Evolutionary conservation across 2,888 invertebrate genomes (phyloP), one percentile per base, ranked within the genome.

Genomic region (Bimastos eiseni): DNA sequence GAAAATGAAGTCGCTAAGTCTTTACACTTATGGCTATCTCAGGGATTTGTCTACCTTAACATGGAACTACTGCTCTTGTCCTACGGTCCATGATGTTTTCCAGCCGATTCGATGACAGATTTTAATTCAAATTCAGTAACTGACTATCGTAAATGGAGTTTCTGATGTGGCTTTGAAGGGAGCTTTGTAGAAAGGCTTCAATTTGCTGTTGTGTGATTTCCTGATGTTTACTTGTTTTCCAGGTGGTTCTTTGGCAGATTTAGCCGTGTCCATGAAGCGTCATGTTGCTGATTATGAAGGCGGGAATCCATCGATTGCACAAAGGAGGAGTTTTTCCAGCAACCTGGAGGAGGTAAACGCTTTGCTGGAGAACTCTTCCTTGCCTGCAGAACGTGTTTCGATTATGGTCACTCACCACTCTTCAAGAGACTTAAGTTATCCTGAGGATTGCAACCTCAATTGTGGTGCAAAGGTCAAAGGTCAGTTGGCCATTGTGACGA

Each of bases 401-500:
- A n/a, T 70, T n/a, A n/a, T 70, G 70, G 70, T 70, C 70, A 70
- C 70, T 70, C 70, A 70, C n/a, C 70, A 70, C n/a, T 70, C 70
- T 70, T 70, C 70, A 8, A n/a, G 30, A 70, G 70, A 70, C n/a
- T n/a, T n/a, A 8, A 70, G 70, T 70, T 17, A 6, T 70, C n/a
- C 70, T 70, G 70, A 70, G n/a, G 70, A 70, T 2, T 70, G 70
- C n/a, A n/a, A 70, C 30, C 70, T 70, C 70, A 11, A n/a, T 8
- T n/a, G 70, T 30, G n/a, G n/a, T 70, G 30, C 70, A 70, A 70
- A n/a, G 70, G 70, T 70, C 70, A 70, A 70, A 70, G 70, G 30
- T 70, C 30, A 70, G 11, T 70, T n/a, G 11, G n/a, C 55, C 30
- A 13, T 55, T 44, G 44, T 44, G 15, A 44, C 24, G 24, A 49